Conservation (phyloP, 2,888 invertebrate species). For the Micoletzkya japonica region DNA sequence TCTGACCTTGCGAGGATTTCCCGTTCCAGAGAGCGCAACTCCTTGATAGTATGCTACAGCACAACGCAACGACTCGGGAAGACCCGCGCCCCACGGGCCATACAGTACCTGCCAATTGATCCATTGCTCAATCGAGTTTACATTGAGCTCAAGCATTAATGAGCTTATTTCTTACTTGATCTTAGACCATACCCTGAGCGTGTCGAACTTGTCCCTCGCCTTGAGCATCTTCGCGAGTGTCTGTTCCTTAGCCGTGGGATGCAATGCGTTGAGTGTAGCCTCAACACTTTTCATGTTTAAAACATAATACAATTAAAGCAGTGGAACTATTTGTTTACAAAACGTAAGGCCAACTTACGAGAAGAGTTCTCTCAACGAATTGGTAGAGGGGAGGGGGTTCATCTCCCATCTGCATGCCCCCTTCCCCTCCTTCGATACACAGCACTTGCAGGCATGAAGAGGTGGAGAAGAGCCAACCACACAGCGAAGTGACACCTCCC, state of each 20-base stretch:
- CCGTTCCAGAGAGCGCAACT: constrained; percentile 17
- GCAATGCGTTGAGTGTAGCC: constrained; percentile 4
- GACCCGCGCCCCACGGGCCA: constrained; percentile 2
- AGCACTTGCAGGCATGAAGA: not conserved
- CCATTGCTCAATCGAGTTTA: no score
- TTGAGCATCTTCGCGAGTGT: constrained; percentile 14
- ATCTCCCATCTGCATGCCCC: not conserved
- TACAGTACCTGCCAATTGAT: not conserved
- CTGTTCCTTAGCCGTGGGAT: constrained; percentile 13
- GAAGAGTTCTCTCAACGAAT: constrained; percentile 14
- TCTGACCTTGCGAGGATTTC: constrained; percentile 22
- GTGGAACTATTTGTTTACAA: no score
- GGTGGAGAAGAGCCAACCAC: constrained; percentile 22
- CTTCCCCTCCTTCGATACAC: constrained; percentile 20
- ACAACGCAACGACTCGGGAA: constrained; percentile 5
- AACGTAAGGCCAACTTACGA: constrained; percentile 19
- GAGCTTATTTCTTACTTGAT: no score
- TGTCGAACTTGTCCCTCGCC: constrained; percentile 10
- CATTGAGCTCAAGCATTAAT: no score
- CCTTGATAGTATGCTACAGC: constrained; percentile 18
- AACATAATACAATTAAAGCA: not conserved
- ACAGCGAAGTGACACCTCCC: constrained; percentile 5
- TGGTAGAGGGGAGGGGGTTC: constrained; percentile 1
- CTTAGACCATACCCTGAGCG: constrained; percentile 16
- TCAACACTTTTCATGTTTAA: not conserved